Evolutionary conservation across 2,113 vertebrate species (phyloP).

Genomic region (Bufo gargarizans): DNA sequence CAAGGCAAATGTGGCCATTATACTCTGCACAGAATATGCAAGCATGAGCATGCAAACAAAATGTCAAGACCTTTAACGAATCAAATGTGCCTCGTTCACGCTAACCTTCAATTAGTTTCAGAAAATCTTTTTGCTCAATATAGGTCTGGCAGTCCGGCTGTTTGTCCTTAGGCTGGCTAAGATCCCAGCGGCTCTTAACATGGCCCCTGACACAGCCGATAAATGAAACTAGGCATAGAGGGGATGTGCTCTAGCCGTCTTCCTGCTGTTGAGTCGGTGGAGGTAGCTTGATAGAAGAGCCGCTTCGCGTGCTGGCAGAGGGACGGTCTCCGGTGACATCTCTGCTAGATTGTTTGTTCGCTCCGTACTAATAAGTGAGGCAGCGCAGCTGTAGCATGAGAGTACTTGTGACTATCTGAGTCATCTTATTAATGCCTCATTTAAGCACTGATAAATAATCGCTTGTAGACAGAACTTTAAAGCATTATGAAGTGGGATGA

Average conservation of each 20-base stretch:
- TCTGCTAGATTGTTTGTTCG: not conserved
- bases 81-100: conserved; percentile 23
- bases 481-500: not conserved
- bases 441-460: conserved; percentile 12
- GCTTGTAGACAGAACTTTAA: not conserved
- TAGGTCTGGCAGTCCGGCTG: conserved; percentile 23
- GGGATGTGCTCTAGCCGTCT: not conserved
- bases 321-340: conserved; percentile 3
- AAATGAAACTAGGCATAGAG: not conserved
- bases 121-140: conserved; percentile 15
- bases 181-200: conserved; percentile 3
- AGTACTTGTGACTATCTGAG: not conserved
- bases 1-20: conserved; percentile 39
- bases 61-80: conserved; percentile 55
- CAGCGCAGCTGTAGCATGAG: not conserved
- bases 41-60: conserved; percentile 44
- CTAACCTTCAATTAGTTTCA: conserved; percentile 38
- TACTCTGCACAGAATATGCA: conserved; percentile 24
- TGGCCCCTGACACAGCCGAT: conserved; percentile 25
- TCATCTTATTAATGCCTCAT: conserved; percentile 28
- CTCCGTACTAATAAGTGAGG: not conserved
- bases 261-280: not conserved
- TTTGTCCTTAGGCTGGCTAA: conserved; percentile 3
- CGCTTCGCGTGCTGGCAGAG: not conserved
- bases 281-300: not conserved